Conservation (phyloP, 1,140 invertebrate genomes). For the Hyles vespertilio region DNA sequence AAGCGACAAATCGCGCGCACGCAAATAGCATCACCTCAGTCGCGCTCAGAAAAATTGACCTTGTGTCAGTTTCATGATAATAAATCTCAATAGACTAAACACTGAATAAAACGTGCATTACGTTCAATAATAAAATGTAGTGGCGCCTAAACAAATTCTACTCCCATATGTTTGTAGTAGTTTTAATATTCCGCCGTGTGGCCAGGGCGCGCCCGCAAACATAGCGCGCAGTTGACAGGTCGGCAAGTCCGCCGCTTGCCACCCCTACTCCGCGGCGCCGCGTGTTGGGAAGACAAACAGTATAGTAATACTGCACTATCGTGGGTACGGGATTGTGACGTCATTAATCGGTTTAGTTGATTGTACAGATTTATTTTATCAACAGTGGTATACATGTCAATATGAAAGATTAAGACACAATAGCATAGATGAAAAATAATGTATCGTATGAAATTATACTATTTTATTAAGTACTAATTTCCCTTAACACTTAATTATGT, state of each 20-base stretch:
- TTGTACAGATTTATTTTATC: no score
- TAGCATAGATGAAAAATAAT: no score
- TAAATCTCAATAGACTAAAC: constrained; percentile 12
- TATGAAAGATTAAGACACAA: no score
- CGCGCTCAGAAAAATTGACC: constrained; percentile 7
- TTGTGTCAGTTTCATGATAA: constrained; percentile 8
- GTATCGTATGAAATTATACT: no score
- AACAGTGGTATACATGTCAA: no score
- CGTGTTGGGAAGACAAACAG: background rate
- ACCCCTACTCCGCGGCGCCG: background rate
- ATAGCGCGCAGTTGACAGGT: constrained; percentile 7
- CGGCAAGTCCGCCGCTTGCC: constrained; percentile 1
- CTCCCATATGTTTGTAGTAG: background rate
- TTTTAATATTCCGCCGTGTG: constrained; percentile 11
- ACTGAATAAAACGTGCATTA: constrained; percentile 6
- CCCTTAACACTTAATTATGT: no score
- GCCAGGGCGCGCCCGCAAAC: constrained; percentile 9
- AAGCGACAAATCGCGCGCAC: background rate
- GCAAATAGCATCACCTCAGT: constrained; percentile 3
- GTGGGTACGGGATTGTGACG: background rate
- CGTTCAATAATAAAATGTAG: constrained; percentile 7
- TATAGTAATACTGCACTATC: background rate
- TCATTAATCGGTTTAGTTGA: no score
- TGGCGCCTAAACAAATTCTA: constrained; percentile 7
- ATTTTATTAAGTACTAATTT: no score